Percentiles rank a stretch among this genome's conserved stretches.
Conservation (phyloP, 1,140 invertebrate genomes). For the Drosophila prosaltans region DNA sequence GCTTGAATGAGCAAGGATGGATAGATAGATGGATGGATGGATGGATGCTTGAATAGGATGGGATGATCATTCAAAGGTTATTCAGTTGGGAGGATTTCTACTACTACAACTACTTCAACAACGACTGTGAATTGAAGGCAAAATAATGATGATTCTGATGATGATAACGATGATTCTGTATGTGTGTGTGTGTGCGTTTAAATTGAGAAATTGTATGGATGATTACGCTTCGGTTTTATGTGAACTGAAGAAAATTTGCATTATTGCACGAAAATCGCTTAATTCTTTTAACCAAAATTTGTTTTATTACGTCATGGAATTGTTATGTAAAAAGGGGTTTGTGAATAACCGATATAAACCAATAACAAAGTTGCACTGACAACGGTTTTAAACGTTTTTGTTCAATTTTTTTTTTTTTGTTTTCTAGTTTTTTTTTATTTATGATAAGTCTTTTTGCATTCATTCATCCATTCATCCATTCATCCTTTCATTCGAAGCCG, state of each 20-base stretch:
- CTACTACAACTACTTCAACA: background rate
- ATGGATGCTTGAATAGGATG: background rate
- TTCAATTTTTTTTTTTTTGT: background rate
- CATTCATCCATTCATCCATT: background rate
- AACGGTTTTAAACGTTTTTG: background rate
- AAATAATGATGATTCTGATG: background rate
- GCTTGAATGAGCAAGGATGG: slow-evolving; percentile 47
- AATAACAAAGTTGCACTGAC: too few relatives aligned
- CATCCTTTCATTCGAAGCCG: background rate
- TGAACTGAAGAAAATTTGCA: too few relatives aligned
- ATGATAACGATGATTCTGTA: background rate
- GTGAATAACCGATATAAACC: background rate
- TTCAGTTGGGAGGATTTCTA: background rate
- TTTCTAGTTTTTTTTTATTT: background rate
- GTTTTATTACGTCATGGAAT: too few relatives aligned
- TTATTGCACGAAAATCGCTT: background rate
- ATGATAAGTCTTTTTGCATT: slow-evolving; percentile 6
- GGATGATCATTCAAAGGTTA: slow-evolving; percentile 6
- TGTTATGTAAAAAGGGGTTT: background rate
- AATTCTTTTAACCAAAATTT: background rate
- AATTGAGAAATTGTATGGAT: slow-evolving; percentile 1
- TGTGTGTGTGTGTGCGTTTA: background rate
- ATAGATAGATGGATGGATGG: slow-evolving; percentile 27
- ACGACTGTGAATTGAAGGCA: background rate
- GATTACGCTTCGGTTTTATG: too few relatives aligned